Conservation (phyloP, 1,140 invertebrate genomes). For the Nephotettix cincticeps region DNA sequence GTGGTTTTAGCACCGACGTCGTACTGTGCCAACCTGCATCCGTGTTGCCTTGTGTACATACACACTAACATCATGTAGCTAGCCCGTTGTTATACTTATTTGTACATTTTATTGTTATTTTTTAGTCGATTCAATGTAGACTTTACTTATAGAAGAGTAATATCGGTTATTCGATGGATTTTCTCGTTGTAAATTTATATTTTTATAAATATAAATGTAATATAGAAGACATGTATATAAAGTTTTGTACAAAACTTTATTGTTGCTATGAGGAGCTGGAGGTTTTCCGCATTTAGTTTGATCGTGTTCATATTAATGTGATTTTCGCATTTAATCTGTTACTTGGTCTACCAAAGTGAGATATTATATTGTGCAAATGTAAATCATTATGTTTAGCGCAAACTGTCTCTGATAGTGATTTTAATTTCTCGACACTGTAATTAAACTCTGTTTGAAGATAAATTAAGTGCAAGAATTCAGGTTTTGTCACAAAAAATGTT, state of each 20-base stretch:
- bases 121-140: constrained; percentile 13
- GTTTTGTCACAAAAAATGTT: too few relatives aligned
- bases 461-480: too few relatives aligned
- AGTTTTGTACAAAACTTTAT: constrained; percentile 12
- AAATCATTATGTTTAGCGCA: too few relatives aligned
- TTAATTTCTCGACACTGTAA: too few relatives aligned
- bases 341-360: not conserved
- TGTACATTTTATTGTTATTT: constrained; percentile 14
- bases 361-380: not conserved
- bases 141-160: not conserved
- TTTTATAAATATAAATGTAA: constrained; percentile 23
- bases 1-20: too few relatives aligned
- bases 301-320: not conserved
- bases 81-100: constrained; percentile 3
- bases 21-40: constrained; percentile 2
- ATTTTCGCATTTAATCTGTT: constrained; percentile 5
- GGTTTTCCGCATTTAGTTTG: too few relatives aligned
- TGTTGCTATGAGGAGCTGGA: too few relatives aligned
- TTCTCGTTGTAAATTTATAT: constrained; percentile 19
- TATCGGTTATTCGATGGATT: constrained; percentile 14
- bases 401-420: too few relatives aligned
- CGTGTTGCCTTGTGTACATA: constrained; percentile 20
- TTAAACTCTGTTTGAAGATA: too few relatives aligned
- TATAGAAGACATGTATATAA: constrained; percentile 1
- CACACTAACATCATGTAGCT: constrained; percentile 1